A percentile compares a stretch with the other conserved stretches of the same genome.
These are phyloP conservation scores for Phrynosoma blainvillii DNA, from an alignment of 2,113 vertebrate species.

Conservation along the genomic window DNA sequence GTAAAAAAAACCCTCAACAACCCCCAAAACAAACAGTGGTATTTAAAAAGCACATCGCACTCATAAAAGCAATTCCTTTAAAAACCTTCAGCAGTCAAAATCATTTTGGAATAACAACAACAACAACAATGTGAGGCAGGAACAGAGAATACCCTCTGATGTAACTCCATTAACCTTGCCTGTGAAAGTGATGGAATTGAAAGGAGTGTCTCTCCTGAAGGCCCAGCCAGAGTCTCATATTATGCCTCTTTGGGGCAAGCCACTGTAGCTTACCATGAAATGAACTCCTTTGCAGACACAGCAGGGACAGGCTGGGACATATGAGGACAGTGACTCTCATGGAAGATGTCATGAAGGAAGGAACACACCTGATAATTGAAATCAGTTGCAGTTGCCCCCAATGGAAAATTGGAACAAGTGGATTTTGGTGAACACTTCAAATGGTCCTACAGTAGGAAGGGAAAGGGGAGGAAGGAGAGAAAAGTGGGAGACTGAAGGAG, in stretches of 20 bases:
- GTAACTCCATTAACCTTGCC: too few relatives aligned
- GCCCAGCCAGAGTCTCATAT: too few relatives aligned
- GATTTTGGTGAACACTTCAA: not conserved
- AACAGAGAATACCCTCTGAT: too few relatives aligned
- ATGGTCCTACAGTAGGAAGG: not conserved
- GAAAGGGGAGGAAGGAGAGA: not conserved
- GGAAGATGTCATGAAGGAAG: not conserved
- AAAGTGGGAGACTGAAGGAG: not conserved
- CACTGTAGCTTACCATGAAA: not conserved
- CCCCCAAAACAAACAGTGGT: too few relatives aligned
- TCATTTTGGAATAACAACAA: too few relatives aligned
- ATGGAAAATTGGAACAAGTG: not conserved
- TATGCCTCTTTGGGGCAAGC: not conserved
- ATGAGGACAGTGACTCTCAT: not conserved
- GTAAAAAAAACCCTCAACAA: too few relatives aligned
- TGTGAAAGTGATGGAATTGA: too few relatives aligned
- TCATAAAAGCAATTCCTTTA: too few relatives aligned
- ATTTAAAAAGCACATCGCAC: too few relatives aligned
- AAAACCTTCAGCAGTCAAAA: too few relatives aligned
- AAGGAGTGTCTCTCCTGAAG: too few relatives aligned
- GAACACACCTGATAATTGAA: not conserved
- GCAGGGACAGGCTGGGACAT: not conserved
- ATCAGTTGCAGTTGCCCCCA: not conserved
- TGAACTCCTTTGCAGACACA: not conserved
- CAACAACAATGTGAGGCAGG: too few relatives aligned